Percentiles rank a stretch among this genome's conserved stretches.
Evolutionary conservation across 1,140 invertebrate species (phyloP).

Genomic region (Zaprionus taronus): DNA sequence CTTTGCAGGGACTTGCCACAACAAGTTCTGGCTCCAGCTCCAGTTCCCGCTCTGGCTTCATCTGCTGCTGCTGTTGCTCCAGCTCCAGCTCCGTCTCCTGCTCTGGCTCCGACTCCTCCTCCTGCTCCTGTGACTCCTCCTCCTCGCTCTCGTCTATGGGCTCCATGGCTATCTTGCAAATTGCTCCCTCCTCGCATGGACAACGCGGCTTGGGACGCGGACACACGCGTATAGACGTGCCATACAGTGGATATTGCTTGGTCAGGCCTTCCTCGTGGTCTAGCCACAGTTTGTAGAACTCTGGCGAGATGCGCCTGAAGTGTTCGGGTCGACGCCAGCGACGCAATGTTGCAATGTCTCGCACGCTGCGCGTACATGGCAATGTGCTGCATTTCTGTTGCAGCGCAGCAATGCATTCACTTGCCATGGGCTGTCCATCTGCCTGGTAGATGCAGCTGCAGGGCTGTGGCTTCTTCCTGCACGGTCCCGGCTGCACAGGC

Average conservation of each 20-base stretch:
- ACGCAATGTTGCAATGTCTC: constrained; percentile 34
- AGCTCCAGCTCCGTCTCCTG: not conserved
- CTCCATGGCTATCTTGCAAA: not conserved
- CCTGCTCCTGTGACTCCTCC: not conserved
- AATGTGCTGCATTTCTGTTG: constrained; percentile 26
- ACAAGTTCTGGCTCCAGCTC: too few species aligned
- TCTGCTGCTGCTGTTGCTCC: too few species aligned
- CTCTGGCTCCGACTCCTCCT: rapidly evolving
- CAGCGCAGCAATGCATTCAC: constrained; percentile 28
- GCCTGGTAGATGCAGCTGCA: constrained; percentile 42
- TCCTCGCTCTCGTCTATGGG: not conserved
- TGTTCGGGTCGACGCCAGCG: constrained; percentile 49
- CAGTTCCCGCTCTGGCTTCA: too few species aligned
- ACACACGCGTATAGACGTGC: constrained; percentile 41
- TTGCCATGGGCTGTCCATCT: constrained; percentile 56
- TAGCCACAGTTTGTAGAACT: constrained; percentile 65
- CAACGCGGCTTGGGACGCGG: constrained; percentile 5
- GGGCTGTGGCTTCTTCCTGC: not conserved
- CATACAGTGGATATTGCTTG: constrained; percentile 62
- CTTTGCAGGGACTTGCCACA: too few species aligned
- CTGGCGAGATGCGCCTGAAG: constrained; percentile 69
- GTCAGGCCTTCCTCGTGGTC: constrained; percentile 59
- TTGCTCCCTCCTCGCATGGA: constrained; percentile 19
- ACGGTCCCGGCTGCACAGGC: too few species aligned
- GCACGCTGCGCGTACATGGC: constrained; percentile 43